phyloP scores from a whole-genome alignment of 1,140 invertebrate species.

The Apis cerana region DNA sequence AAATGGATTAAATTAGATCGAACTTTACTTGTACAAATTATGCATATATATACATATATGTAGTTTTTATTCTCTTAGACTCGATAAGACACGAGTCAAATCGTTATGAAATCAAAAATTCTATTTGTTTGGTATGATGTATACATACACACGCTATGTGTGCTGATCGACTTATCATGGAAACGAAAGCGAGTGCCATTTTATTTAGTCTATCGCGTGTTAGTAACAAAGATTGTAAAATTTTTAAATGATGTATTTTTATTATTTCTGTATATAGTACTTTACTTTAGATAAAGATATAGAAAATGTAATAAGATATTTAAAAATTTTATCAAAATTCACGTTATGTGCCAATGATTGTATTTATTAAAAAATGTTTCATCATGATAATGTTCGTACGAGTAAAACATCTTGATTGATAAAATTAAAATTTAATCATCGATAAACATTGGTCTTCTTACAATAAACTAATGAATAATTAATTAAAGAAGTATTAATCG shows the following conservation, averaged over 20 bases:
- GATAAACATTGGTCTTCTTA: neutral
- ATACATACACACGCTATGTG: too few relatives aligned
- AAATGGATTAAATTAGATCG: neutral
- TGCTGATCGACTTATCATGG: neutral
- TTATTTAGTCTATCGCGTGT: slow-evolving; percentile 26
- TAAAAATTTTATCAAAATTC: slow-evolving; percentile 2
- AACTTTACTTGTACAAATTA: slow-evolving; percentile 7
- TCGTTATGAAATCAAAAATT: neutral
- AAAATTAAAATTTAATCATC: neutral
- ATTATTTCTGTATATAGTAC: slow-evolving; percentile 42
- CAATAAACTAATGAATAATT: neutral
- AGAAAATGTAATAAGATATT: neutral
- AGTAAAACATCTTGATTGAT: neutral
- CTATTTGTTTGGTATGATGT: neutral
- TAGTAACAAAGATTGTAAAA: neutral
- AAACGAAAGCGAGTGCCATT: slow-evolving; percentile 40
- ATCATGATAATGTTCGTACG: neutral
- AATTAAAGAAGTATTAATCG: neutral
- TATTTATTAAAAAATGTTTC: neutral
- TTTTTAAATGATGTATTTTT: slow-evolving; percentile 21
- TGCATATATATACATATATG: slow-evolving; percentile 12
- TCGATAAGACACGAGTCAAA: neutral
- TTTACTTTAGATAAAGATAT: neutral
- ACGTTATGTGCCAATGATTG: slow-evolving; percentile 17
- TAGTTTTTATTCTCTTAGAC: neutral